Conservation (phyloP, 2,797 vertebrate genomes). For the Perodicticus potto region DNA sequence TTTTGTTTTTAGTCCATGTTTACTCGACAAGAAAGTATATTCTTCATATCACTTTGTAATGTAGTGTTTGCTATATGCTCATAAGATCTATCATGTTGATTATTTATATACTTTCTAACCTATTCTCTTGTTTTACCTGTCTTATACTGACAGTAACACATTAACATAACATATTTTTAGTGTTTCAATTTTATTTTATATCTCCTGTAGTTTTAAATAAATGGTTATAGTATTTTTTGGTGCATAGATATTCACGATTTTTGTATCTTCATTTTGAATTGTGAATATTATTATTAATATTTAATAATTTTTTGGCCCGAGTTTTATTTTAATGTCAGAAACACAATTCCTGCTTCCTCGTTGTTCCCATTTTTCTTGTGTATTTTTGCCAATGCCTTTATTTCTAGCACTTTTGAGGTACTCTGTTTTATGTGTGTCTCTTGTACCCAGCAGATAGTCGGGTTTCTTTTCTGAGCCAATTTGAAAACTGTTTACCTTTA, state of each 20-base stretch:
- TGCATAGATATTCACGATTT: neutral
- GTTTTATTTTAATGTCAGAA: neutral
- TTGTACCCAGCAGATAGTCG: neutral
- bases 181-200: neutral
- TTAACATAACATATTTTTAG: neutral
- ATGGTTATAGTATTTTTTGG: neutral
- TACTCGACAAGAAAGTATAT: neutral
- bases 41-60: neutral
- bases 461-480: neutral
- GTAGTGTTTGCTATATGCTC: neutral
- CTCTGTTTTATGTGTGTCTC: neutral
- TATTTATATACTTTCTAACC: neutral
- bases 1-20: neutral
- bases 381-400: neutral
- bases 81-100: neutral
- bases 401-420: neutral
- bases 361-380: neutral
- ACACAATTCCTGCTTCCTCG: neutral
- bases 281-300: too few species aligned
- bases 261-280: neutral
- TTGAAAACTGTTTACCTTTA: neutral
- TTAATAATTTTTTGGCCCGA: neutral
- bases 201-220: neutral
- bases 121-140: neutral
- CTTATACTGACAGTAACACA: neutral